Evolutionary conservation across 1,140 invertebrate genomes (phyloP).

Genomic region (Drosophila athabasca): DNA sequence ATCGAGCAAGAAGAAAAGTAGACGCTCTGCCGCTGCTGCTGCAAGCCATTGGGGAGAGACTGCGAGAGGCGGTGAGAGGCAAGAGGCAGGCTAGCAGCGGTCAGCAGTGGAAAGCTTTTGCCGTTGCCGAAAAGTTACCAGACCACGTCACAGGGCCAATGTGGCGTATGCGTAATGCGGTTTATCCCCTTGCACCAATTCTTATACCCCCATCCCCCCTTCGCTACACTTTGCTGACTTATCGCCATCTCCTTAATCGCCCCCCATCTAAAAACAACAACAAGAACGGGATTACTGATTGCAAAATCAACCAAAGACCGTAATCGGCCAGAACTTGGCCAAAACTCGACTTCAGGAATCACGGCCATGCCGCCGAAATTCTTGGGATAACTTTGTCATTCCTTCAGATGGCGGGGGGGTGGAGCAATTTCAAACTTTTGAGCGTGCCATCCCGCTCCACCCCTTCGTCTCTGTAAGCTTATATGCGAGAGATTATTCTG

Average conservation of each 20-base stretch:
- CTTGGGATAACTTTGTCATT: background rate
- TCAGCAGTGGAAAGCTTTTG: slow-evolving; percentile 65
- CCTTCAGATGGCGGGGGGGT: no score
- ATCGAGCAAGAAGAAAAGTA: slow-evolving; percentile 12
- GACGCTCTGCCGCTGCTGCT: slow-evolving; percentile 4
- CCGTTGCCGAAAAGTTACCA: slow-evolving; percentile 64
- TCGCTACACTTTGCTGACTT: no score
- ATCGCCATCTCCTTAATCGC: no score
- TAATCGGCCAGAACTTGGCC: no score
- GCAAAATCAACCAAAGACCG: no score
- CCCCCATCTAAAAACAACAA: no score
- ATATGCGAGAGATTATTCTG: no score
- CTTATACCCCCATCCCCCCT: background rate
- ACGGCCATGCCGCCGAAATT: background rate
- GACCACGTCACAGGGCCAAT: slow-evolving; percentile 58
- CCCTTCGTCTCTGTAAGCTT: no score
- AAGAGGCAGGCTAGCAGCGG: slow-evolving; percentile 38
- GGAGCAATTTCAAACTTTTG: background rate
- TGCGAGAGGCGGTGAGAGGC: slow-evolving; percentile 22
- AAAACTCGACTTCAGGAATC: no score
- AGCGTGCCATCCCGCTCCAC: background rate
- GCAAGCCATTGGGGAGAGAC: slow-evolving; percentile 6
- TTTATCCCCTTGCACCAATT: slow-evolving; percentile 53
- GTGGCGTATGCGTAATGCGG: slow-evolving; percentile 75
- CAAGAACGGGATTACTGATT: no score